A percentile compares a stretch with the other conserved stretches of the same genome.
Conservation (phyloP, 1,140 invertebrate species). For the Eurosta solidaginis region DNA sequence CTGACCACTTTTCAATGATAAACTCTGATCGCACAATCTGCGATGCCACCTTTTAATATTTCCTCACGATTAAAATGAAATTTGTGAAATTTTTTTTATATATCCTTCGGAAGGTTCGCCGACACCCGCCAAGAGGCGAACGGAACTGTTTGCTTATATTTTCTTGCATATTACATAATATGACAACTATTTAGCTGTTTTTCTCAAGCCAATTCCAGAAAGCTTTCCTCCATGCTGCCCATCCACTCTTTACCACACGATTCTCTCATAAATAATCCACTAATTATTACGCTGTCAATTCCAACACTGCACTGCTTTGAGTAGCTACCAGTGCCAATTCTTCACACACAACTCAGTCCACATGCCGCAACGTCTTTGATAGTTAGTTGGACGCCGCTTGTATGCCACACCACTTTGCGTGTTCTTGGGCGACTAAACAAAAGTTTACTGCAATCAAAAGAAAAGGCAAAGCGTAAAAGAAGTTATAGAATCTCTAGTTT, state of each 20-base stretch:
- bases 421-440: conserved; percentile 5
- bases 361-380: not conserved
- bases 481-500: not conserved
- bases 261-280: conserved; percentile 55
- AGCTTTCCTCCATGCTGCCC: no score
- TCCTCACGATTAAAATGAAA: no score
- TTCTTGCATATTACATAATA: no score
- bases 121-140: no score
- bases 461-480: not conserved
- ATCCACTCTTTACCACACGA: not conserved
- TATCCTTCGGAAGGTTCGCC: no score
- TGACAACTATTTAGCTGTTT: no score
- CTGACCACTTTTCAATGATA: no score
- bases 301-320: conserved; percentile 54
- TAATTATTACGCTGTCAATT: conserved; percentile 59
- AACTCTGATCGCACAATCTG: no score
- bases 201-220: no score
- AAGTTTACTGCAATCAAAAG: not conserved
- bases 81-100: no score
- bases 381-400: not conserved
- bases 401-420: not conserved
- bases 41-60: no score
- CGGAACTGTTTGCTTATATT: no score
- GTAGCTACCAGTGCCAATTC: not conserved
- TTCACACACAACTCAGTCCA: not conserved